Conservation (phyloP, 2,797 vertebrate genomes). For the Enteromius afrohamiltoni region DNA sequence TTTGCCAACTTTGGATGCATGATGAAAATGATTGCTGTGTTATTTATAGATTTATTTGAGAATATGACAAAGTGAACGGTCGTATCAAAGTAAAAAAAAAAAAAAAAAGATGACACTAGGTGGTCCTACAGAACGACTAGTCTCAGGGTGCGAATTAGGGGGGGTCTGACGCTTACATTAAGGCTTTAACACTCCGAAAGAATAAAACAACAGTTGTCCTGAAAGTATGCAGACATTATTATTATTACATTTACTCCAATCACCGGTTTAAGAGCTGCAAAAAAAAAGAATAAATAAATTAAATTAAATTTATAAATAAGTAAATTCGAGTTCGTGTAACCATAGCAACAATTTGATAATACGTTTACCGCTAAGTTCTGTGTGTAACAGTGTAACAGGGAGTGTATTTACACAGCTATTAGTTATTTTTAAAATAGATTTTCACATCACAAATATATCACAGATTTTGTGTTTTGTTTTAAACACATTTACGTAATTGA, state of each 20-base stretch:
- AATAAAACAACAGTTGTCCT: background rate
- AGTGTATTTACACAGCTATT: background rate
- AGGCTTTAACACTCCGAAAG: background rate
- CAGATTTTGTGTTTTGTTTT: too few species aligned
- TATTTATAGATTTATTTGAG: conserved; percentile 20
- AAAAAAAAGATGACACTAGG: background rate
- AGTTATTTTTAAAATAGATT: background rate
- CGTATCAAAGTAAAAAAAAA: background rate
- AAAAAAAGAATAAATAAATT: background rate
- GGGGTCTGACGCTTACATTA: background rate
- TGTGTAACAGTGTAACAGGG: background rate
- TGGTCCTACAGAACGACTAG: conserved; percentile 1
- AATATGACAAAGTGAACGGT: background rate
- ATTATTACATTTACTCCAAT: background rate
- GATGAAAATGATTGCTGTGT: conserved; percentile 24
- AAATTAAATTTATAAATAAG: too few species aligned
- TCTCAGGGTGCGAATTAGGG: conserved; percentile 14
- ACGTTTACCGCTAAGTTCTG: background rate
- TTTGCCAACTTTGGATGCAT: conserved; percentile 46
- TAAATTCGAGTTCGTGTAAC: background rate
- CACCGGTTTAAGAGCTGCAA: background rate
- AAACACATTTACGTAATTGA: background rate
- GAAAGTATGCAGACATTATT: background rate
- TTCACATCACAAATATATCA: background rate
- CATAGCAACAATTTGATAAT: background rate